phyloP scores from a whole-genome alignment of 2,797 vertebrate genomes.

The Rhynchonycteris naso region DNA sequence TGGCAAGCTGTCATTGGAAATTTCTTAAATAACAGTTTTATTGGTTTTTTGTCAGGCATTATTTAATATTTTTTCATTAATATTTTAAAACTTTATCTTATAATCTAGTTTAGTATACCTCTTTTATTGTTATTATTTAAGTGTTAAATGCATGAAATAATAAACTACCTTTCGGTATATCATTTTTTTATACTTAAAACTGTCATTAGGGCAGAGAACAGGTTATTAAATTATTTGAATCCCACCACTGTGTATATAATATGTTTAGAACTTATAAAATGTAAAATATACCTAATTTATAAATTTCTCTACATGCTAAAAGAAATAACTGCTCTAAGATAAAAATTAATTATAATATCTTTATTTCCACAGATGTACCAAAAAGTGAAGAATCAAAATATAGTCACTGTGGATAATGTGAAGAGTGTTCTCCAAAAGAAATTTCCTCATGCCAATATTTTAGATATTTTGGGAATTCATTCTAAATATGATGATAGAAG shows the following conservation, averaged over 20 bases:
- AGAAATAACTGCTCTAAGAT: neutral
- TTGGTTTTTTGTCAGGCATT: no score
- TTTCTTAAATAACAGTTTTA: no score
- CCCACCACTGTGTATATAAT: neutral
- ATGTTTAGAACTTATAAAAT: neutral
- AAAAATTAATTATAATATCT: slow-evolving; percentile 31
- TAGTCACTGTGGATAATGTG: slow-evolving; percentile 89
- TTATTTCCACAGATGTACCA: slow-evolving; percentile 91
- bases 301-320: neutral
- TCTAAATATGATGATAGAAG: slow-evolving; percentile 92
- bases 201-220: no score
- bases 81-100: no score
- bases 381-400: slow-evolving; percentile 86
- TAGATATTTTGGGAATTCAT: slow-evolving; percentile 88
- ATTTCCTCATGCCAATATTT: slow-evolving; percentile 90
- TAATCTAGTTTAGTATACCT: no score
- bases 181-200: no score
- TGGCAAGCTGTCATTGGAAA: no score
- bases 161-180: no score
- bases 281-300: slow-evolving; percentile 38
- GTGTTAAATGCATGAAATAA: no score
- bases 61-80: no score
- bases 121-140: no score
- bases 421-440: slow-evolving; percentile 88
- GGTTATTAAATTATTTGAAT: no score